phyloP scores from a whole-genome alignment of 2,888 invertebrate genomes.

The Stratiomys singularior region DNA sequence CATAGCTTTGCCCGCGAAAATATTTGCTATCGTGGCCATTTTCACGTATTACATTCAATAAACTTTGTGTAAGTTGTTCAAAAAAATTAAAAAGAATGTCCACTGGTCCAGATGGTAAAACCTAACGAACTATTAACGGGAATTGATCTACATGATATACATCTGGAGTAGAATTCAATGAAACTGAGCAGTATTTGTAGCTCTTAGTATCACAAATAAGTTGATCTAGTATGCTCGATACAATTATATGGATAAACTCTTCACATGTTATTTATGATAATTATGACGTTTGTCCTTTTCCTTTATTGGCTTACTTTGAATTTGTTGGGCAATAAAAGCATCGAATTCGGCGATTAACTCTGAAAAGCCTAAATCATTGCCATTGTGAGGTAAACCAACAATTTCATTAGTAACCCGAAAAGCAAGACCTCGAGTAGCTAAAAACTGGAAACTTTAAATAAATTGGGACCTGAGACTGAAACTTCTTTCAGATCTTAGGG shows the following conservation, averaged over 20 bases:
- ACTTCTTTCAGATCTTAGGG: too few relatives aligned
- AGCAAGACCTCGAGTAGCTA: slow-evolving; percentile 39
- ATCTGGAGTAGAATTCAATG: slow-evolving; percentile 33
- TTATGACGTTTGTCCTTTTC: slow-evolving; percentile 45
- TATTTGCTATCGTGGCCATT: slow-evolving; percentile 26
- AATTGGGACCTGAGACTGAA: too few relatives aligned
- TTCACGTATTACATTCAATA: slow-evolving; percentile 13
- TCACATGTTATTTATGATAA: slow-evolving; percentile 47
- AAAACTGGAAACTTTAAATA: too few relatives aligned
- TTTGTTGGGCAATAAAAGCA: slow-evolving; percentile 36
- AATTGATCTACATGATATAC: background rate
- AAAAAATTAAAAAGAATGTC: slow-evolving; percentile 38
- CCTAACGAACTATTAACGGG: background rate
- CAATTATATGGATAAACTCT: slow-evolving; percentile 44
- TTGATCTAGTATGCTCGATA: background rate
- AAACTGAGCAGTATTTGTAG: slow-evolving; percentile 39
- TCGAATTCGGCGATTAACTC: slow-evolving; percentile 49
- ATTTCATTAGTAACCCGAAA: slow-evolving; percentile 32
- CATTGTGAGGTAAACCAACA: slow-evolving; percentile 25
- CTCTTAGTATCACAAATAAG: background rate
- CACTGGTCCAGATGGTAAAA: slow-evolving; percentile 27
- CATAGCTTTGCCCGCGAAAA: slow-evolving; percentile 46
- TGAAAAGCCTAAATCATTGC: slow-evolving; percentile 48
- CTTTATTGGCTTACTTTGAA: slow-evolving; percentile 33
- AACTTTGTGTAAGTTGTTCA: background rate